Conservation (phyloP, 1,140 invertebrate genomes). For the Cyrtorhinus lividipennis region DNA sequence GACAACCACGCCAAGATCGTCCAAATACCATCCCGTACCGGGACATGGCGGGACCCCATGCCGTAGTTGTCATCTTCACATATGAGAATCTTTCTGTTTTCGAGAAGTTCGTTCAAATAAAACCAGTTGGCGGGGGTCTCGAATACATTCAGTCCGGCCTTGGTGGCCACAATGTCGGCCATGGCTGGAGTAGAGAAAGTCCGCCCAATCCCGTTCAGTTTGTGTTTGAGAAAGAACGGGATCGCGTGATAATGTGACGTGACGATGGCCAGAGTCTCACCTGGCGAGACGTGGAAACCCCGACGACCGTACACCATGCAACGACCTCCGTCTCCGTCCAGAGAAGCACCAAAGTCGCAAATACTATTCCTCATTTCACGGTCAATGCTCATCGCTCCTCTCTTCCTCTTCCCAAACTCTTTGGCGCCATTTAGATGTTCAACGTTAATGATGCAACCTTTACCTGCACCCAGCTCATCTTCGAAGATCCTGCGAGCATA, state of each 20-base stretch:
- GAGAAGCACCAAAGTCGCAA: not conserved
- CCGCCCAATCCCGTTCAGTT: not conserved
- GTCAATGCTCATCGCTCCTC: not conserved
- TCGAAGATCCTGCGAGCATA: not conserved
- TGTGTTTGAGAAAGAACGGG: not conserved
- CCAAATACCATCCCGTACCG: not conserved
- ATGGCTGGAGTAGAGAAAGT: not conserved
- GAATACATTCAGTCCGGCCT: not conserved
- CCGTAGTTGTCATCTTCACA: not conserved
- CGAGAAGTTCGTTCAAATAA: not conserved
- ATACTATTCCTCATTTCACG: not conserved
- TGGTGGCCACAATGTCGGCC: not conserved
- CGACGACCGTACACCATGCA: not conserved
- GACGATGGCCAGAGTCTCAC: not conserved
- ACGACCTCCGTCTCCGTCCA: not conserved
- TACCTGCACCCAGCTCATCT: not conserved
- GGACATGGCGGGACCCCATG: not conserved
- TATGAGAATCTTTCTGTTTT: not conserved
- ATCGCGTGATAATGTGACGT: not conserved
- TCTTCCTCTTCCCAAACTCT: not conserved
- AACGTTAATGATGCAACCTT: not conserved
- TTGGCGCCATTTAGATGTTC: not conserved
- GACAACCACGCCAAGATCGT: not conserved
- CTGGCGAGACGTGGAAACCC: not conserved
- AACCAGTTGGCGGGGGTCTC: not conserved